Base-by-base conservation (phyloP, 2,113 vertebrate species). In the Periophthalmodon schlosseri region DNA sequence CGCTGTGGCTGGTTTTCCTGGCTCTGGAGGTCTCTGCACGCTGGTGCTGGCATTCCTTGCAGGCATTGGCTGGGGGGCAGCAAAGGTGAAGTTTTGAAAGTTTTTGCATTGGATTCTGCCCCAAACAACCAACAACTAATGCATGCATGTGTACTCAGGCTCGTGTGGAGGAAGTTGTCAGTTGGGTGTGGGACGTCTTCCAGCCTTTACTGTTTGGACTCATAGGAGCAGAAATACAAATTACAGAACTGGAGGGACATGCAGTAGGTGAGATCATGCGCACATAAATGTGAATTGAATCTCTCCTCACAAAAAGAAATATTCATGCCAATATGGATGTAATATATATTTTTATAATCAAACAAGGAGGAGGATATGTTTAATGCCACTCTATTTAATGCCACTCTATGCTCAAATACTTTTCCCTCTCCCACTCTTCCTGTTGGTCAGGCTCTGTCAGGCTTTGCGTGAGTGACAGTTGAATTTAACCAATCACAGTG, bases 171-270 rank as follows among this genome's bases (percentile, higher is more conserved):
- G 94, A 95, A 74, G 92, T 95, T 24, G 91, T 97, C 1, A 93
- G 92, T 4, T 86, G 93, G 82, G 94, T 92, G 5, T 99, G 98
- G 98, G 86, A 93, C 7, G 72, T 99, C 71, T 99, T 98, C 86
- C 95, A 99, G 65, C 97, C 96, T 39, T 95, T 99, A 70, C 96
- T 99, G 58, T 99, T 99, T 63, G 96, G 96, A 76, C 92, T 99
- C 73, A 99, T 98, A 71, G 97, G 97, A 84, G 94, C 95, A 63
- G 96, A 98, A 90, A 96, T 99, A 77, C 94, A 92, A 5, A 18
- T 99, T 81, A 69, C 72, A 1, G 90, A 94, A 77, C 91, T 99
- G 70, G 94, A 95, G 60, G 93, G 94, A 86, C 86, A 90, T 77
- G 93, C 95, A 79, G 95, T 99, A 76, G 97, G 97, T 98, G 92